Evolutionary conservation across 2,888 invertebrate species (phyloP).

Genomic region (Sarcophaga subvicina): DNA sequence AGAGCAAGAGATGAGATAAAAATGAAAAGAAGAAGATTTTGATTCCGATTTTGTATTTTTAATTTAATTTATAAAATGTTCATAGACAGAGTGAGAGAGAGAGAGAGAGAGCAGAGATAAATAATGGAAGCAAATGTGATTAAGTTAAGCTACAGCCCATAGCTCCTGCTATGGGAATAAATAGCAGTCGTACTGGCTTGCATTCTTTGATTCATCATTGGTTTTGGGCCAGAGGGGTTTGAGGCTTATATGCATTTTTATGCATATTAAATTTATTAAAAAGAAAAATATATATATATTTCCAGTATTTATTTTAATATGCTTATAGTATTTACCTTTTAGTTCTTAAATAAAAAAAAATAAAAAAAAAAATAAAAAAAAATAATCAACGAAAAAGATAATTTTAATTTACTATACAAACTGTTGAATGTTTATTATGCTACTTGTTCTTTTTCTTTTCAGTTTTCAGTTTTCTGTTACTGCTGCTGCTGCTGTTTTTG

Average conservation of each 20-base stretch:
- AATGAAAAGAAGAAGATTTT: constrained; percentile 36
- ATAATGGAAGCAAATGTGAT: constrained; percentile 15
- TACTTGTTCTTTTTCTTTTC: constrained; percentile 48
- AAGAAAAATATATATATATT: neutral
- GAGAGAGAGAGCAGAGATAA: constrained; percentile 29
- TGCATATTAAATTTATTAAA: constrained; percentile 52
- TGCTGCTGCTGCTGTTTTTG: neutral
- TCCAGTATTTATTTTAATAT: neutral
- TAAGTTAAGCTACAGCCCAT: constrained; percentile 2
- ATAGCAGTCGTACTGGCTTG: too few species aligned
- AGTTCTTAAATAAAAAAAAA: neutral
- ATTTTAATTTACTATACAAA: constrained; percentile 67
- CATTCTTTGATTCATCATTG: too few species aligned
- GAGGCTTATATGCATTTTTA: constrained; percentile 40
- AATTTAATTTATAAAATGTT: constrained; percentile 47
- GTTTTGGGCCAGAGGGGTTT: too few species aligned
- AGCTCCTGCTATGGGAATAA: neutral
- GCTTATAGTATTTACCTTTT: constrained; percentile 8
- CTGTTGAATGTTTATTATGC: constrained; percentile 63
- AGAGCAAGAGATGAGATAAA: constrained; percentile 2
- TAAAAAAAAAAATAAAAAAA: constrained; percentile 7
- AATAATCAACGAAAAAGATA: constrained; percentile 31
- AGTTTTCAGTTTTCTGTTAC: neutral
- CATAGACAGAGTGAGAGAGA: neutral
- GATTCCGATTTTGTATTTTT: constrained; percentile 27